Conservation (phyloP, 2,797 vertebrate species). For the Scleropages formosus region DNA sequence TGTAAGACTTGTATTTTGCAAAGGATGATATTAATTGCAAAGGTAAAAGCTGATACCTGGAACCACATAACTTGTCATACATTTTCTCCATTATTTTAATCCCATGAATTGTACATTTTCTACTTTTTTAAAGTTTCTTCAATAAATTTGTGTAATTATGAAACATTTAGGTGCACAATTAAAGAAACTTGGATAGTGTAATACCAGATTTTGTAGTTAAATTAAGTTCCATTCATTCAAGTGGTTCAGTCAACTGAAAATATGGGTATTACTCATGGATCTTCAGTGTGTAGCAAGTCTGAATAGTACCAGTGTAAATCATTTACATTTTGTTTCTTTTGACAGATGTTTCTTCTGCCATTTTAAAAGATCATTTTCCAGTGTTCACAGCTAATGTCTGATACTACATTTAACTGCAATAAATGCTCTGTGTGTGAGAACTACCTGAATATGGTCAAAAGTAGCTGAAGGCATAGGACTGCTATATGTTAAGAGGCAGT, state of each 20-base stretch:
- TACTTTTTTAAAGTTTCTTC: conserved; percentile 20
- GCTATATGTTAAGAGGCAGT: no score
- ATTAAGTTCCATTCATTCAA: conserved; percentile 20
- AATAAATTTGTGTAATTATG: conserved; percentile 12
- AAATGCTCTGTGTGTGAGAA: no score
- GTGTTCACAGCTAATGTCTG: no score
- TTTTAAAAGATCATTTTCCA: neutral
- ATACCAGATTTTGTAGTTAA: conserved; percentile 15
- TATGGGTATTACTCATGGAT: neutral
- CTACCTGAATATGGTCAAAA: no score
- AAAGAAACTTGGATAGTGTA: conserved; percentile 17
- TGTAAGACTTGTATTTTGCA: conserved; percentile 23
- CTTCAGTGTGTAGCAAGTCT: neutral
- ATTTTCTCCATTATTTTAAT: conserved; percentile 10
- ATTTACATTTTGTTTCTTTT: neutral
- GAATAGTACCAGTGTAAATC: neutral
- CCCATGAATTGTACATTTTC: conserved; percentile 16
- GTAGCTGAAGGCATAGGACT: no score
- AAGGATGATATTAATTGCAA: conserved; percentile 6
- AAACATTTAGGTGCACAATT: conserved; percentile 19
- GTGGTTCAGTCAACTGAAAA: conserved; percentile 20
- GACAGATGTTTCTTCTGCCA: neutral
- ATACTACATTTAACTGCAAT: no score
- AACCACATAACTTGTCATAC: neutral
- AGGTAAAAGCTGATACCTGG: neutral